Conservation (phyloP, 2,797 vertebrate genomes). For the Lycodopsis pacificus region DNA sequence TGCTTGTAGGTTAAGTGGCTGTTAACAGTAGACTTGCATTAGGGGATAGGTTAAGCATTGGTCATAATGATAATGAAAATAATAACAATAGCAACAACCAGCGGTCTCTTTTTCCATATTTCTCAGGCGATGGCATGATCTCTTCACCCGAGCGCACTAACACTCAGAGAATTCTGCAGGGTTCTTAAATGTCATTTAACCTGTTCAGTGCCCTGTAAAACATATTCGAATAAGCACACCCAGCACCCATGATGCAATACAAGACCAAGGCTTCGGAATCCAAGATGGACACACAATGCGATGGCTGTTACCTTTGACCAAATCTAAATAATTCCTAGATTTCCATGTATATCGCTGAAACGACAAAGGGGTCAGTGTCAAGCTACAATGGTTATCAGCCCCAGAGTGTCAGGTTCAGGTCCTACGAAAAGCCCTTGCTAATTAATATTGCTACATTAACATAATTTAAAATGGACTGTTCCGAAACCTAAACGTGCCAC, state of each 20-base stretch:
- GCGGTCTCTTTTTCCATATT: slow-evolving; percentile 34
- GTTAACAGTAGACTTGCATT: slow-evolving; percentile 66
- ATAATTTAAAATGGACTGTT: slow-evolving; percentile 79
- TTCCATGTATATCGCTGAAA: slow-evolving; percentile 57
- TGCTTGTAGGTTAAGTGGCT: slow-evolving; percentile 69
- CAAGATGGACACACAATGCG: slow-evolving; percentile 39
- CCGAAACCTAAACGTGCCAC: slow-evolving; percentile 68
- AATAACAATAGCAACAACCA: slow-evolving; percentile 70
- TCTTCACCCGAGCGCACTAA: slow-evolving; percentile 48
- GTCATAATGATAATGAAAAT: slow-evolving; percentile 65
- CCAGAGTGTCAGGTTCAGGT: slow-evolving; percentile 75
- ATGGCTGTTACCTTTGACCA: slow-evolving; percentile 32
- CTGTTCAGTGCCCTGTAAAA: slow-evolving; percentile 62
- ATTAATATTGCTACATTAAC: slow-evolving; percentile 89
- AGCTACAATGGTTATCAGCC: slow-evolving; percentile 79
- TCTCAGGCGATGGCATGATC: slow-evolving; percentile 37
- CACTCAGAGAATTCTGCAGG: slow-evolving; percentile 41
- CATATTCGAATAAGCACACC: slow-evolving; percentile 47
- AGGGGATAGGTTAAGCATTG: slow-evolving; percentile 50
- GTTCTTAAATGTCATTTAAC: slow-evolving; percentile 47
- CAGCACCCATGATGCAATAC: slow-evolving; percentile 47
- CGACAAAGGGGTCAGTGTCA: slow-evolving; percentile 70
- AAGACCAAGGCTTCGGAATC: slow-evolving; percentile 46
- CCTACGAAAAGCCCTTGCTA: slow-evolving; percentile 87
- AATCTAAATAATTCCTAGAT: slow-evolving; percentile 43